Evolutionary conservation across 2,113 vertebrate genomes (phyloP).

Genomic region (Dipodomys stephensi): DNA sequence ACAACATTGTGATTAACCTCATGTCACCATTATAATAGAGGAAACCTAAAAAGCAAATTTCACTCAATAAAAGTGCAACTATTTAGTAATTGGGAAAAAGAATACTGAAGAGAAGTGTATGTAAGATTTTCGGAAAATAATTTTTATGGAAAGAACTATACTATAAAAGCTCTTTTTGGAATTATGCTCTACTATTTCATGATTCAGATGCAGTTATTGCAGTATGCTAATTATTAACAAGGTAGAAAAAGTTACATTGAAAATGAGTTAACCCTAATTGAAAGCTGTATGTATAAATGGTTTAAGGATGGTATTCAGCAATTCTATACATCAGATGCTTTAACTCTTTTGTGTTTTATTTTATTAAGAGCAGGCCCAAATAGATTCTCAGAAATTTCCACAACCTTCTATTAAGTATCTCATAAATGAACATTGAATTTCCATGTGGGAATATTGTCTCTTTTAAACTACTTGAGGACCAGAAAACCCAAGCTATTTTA

Average conservation of each 20-base stretch:
- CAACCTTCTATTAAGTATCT: conserved; percentile 28
- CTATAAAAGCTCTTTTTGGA: conserved; percentile 23
- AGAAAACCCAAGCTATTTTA: conserved; percentile 39
- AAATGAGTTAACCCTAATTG: conserved; percentile 22
- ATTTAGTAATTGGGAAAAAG: not conserved
- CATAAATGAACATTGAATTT: conserved; percentile 21
- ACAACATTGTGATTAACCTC: not conserved
- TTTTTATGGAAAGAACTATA: not conserved
- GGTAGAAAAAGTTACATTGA: conserved; percentile 41
- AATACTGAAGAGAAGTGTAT: not conserved
- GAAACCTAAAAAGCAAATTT: not conserved
- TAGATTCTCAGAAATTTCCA: not conserved
- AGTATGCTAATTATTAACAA: conserved; percentile 67
- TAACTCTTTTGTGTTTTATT: not conserved
- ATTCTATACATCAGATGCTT: not conserved
- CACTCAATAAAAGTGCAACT: not conserved
- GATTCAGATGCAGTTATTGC: conserved; percentile 38
- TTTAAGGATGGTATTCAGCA: conserved; percentile 42
- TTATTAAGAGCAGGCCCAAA: not conserved
- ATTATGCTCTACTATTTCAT: conserved; percentile 54
- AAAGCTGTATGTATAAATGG: conserved; percentile 55
- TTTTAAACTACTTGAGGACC: conserved; percentile 18
- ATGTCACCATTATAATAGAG: not conserved
- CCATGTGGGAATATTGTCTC: conserved; percentile 7
- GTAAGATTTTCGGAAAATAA: not conserved